phyloP scores from a whole-genome alignment of 2,888 invertebrate species.

The Merodon equestris region DNA sequence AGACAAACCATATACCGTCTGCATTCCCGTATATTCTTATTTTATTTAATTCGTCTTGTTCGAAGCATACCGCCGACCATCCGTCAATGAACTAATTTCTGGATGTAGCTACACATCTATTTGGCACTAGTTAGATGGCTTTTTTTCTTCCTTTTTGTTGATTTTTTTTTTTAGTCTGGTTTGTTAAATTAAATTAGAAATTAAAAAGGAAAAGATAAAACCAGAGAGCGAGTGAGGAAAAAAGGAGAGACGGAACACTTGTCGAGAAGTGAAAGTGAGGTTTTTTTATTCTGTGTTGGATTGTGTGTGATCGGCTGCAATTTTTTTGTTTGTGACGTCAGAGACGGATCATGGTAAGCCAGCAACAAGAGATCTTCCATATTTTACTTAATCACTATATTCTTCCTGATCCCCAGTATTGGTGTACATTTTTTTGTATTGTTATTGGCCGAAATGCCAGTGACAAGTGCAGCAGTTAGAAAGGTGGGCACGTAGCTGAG shows the following conservation, averaged over 20 bases:
- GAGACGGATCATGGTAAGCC: conserved; percentile 53
- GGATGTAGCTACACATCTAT: too few species aligned
- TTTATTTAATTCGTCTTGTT: too few species aligned
- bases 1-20: conserved; percentile 24
- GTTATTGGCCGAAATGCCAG: too few species aligned
- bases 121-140: background rate
- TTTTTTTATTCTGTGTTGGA: conserved; percentile 42
- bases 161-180: too few species aligned
- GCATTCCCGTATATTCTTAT: conserved; percentile 23
- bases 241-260: background rate
- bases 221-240: too few species aligned
- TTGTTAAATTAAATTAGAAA: too few species aligned
- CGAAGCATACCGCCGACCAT: too few species aligned
- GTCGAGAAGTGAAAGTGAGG: conserved; percentile 36
- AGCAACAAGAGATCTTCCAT: conserved; percentile 38
- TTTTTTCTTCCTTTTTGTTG: conserved; percentile 2
- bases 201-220: background rate
- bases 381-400: conserved; percentile 5
- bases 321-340: conserved; percentile 62
- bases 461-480: too few species aligned
- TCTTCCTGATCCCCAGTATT: too few species aligned
- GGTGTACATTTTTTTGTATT: too few species aligned
- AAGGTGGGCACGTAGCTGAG: too few species aligned
- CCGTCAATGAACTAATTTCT: too few species aligned
- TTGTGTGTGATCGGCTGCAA: conserved; percentile 55